Conservation (phyloP, 2,797 vertebrate genomes). For the Siniperca obscura region DNA sequence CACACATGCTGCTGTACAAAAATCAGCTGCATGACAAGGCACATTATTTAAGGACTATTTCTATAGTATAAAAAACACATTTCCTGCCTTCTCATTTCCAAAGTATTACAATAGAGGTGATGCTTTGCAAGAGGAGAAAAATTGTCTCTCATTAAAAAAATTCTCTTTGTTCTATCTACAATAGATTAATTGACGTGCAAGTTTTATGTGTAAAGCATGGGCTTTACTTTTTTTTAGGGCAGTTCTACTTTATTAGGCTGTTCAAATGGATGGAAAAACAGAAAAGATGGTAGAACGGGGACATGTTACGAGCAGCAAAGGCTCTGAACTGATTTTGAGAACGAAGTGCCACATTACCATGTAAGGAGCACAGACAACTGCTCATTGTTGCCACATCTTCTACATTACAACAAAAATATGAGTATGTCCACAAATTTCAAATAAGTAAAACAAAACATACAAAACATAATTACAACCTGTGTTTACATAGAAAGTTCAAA, state of each 20-base stretch:
- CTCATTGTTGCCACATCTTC: not conserved
- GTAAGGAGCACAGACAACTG: not conserved
- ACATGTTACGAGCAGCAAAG: not conserved
- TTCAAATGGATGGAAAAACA: not conserved
- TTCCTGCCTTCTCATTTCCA: not conserved
- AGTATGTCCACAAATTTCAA: not conserved
- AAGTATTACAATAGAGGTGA: not conserved
- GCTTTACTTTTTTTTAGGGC: not conserved
- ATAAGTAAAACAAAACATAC: not conserved
- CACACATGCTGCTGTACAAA: not conserved
- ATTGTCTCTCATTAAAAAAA: too few species aligned
- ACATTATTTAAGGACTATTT: not conserved
- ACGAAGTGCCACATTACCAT: too few species aligned
- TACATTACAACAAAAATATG: not conserved
- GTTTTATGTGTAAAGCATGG: too few species aligned
- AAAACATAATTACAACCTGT: not conserved
- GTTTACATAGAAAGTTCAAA: not conserved
- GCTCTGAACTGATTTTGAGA: too few species aligned
- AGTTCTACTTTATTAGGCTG: not conserved
- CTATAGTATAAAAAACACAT: too few species aligned
- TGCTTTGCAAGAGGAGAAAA: not conserved
- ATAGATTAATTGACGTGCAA: not conserved
- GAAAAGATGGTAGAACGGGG: not conserved
- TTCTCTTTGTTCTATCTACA: not conserved
- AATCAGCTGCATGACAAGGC: not conserved